Conservation (phyloP, 2,888 invertebrate species). For the Callinectes sapidus region DNA sequence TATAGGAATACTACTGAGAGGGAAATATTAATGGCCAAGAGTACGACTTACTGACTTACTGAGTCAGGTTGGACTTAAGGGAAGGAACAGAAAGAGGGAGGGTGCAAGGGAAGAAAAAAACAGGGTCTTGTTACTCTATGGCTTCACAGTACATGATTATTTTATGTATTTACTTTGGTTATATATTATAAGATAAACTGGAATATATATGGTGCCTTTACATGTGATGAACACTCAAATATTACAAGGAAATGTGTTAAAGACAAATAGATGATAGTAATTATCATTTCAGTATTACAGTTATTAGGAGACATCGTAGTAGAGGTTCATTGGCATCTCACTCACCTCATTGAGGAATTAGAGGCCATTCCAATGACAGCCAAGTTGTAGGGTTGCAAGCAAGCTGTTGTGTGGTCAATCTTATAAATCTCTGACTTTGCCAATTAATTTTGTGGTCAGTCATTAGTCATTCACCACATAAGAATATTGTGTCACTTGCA, state of each 20-base stretch:
- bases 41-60: background rate
- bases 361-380: background rate
- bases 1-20: background rate
- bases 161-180: background rate
- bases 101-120: background rate
- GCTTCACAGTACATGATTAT: background rate
- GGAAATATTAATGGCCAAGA: background rate
- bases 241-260: background rate
- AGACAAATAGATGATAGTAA: background rate
- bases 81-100: background rate
- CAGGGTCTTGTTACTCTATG: background rate
- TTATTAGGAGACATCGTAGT: background rate
- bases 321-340: background rate
- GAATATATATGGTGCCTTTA: background rate
- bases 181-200: background rate
- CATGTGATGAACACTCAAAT: background rate
- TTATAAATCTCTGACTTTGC: background rate
- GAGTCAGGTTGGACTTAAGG: background rate
- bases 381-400: background rate
- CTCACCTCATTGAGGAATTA: background rate
- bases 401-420: background rate
- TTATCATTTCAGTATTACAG: background rate
- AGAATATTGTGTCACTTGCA: background rate
- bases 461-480: background rate
- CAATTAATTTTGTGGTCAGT: background rate